These are phyloP conservation scores for Pungitius pungitius DNA, from an alignment of 2,113 vertebrate genomes.

Conservation along the genomic window DNA sequence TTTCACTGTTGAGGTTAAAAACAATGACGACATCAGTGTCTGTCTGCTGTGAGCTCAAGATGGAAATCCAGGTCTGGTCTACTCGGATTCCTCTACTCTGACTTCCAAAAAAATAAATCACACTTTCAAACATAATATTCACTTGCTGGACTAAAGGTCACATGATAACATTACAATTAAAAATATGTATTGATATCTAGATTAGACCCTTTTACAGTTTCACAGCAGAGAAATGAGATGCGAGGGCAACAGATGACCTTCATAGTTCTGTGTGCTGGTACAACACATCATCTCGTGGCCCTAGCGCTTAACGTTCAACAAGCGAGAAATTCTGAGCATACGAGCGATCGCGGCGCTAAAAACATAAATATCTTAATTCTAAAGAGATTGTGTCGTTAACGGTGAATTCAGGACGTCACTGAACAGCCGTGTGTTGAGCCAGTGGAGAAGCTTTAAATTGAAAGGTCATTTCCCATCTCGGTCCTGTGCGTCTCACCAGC, in stretches of 20 bases:
- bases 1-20: slow-evolving; percentile 77
- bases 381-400: background rate
- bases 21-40: background rate
- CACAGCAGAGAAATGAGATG: background rate
- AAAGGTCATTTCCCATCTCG: background rate
- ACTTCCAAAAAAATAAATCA: background rate
- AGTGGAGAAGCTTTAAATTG: background rate
- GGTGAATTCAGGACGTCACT: background rate
- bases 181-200: background rate
- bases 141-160: background rate
- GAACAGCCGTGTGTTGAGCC: background rate
- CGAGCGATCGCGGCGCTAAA: too few species aligned
- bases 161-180: background rate
- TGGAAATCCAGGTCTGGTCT: background rate
- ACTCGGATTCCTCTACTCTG: background rate
- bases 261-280: too few species aligned
- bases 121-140: background rate
- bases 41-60: background rate
- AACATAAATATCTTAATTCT: too few species aligned
- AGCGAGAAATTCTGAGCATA: too few species aligned
- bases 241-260: background rate
- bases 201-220: background rate
- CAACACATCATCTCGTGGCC: too few species aligned
- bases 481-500: slow-evolving; percentile 75
- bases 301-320: too few species aligned